Evolutionary conservation across 2,888 invertebrate species (phyloP), one percentile per base, ranked within the genome.

Genomic region (Plusia festucae): DNA sequence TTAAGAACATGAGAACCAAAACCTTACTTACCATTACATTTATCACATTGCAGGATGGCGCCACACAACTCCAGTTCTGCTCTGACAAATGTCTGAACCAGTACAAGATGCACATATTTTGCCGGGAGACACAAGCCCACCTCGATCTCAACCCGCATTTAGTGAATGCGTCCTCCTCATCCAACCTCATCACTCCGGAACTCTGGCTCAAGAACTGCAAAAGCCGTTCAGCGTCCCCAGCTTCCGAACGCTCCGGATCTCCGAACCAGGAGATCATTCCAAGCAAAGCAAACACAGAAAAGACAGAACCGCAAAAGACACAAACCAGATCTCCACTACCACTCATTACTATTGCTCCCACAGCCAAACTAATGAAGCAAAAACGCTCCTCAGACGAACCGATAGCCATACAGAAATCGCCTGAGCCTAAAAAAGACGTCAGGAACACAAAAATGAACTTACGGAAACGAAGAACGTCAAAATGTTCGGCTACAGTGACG

Each of bases 51-150:
- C 96, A 98, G 96, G 98, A 98, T 85, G 98, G 98, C 53, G 98
- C 98, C 76, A 97, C 98, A 22, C 98, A 98, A 85, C 95, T 99
- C 53, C 98, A 99, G 91, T 99, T 99, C 90, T 97, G 97, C 91
- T 98, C 98, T 54, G 98, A 98, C 90, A 98, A 98, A 95, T 99
- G 99, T 87, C 95, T 99, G 78, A 99, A 98, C 88, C 98, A 99
- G 91, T 99, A 99, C 96, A 99, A 99, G 95, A 99, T 99, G 98
- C 98, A 98, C 90, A 98, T 99, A 76, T 99, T 99, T 93, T 99
- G 99, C 92, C 97, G 97, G 58, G 99, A 99, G 93, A 98, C 99
- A 6, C 97, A 98, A 88, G 98, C 98, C 8, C 98, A 98, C 88
- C 96, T 99, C 66, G 98, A 98, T 88, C 96, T 98, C 90, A 97